Base-by-base conservation (phyloP, 1,140 invertebrate genomes). In the Aradophagus sp. region DNA sequence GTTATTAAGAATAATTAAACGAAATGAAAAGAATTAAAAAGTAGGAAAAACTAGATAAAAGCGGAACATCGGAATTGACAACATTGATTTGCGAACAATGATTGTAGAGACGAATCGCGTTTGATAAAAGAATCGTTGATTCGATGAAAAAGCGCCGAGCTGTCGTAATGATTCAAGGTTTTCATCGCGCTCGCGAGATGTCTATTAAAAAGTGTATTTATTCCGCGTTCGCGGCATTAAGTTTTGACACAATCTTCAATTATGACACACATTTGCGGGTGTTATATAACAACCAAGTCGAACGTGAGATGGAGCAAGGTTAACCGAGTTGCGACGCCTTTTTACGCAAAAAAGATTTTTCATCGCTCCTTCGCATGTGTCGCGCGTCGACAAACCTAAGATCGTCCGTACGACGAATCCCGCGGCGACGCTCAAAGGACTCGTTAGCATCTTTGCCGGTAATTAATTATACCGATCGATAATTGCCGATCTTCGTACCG, bases 211-310 rank as follows among this genome's bases (percentile, higher is more conserved):
- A 58, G 50, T 67, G 63, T 58, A 67, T 59, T 59, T 68, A 59
- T 68, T 68, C 55, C 53, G 39, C 55, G 48, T 41, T 68, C 44
- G 41, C 36, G 34, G 55, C 45, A 68, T 59, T 59, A 59, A 59
- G 65, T 61, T 68, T 68, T 61, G 65, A 68, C 65, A 68, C 65
- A 68, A 68, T 68, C 65, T 68, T 61, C 39, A 68, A 68, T 68
- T 68, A 68, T 68, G 65, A 55, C 55, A 55, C 48, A 61, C 55
- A 69, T 56, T 69, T 41, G 62, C 35, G 50, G 55, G 62, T 50
- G 50, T 69, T 69, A 62, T 56, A 39, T 62, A 69, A 69, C 48
- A 68, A 68, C 53, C 61, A 23, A 61, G 65, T 61, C 48, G 47
- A 61, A 61, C 55, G 65, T 68, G 65, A 68, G 65, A 68, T 68